Base-by-base conservation (phyloP, 2,113 vertebrate genomes). In the Micromys minutus region DNA sequence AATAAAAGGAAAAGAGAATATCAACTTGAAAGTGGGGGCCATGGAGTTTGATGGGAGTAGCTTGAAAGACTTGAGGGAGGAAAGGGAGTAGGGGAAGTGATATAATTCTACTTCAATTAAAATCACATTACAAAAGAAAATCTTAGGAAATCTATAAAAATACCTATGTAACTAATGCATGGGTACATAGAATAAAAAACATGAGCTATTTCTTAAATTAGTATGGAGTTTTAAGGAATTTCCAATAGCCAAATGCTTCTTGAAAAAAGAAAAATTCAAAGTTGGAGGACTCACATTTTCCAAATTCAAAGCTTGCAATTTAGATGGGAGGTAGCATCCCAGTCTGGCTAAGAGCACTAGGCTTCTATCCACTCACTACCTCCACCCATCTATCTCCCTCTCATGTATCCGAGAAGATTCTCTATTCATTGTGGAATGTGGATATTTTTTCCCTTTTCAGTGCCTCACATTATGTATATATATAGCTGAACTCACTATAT, bases 391-490 rank as follows among this genome's bases (percentile, higher is more conserved):
- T 16, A 45, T 52, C n/a, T 31, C 61, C 31, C 59, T 85, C 59
- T 21, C 61, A 36, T 22, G n/a, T 0, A 61, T 13, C 47, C 15
- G 36, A 16, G 45, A 21, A 80, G 34, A 93, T 74, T 94, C 4
- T 89, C 17, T 17, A 34, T 8, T 89, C 31, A 71, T 11, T 39
- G 79, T 89, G 5, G 7, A 3, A 50, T 91, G 6, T 13, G 22
- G 79, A 15, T 69, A 50, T 22, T 65, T 17, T 42, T 74, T 3
- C 94, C 86, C 69, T 87, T 74, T 71, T 94, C 13, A 39, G 39
- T n/a, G 67, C 45, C 21, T 59, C 61, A 76, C 88, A 77, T 97
- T 52, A 89, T 9, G 72, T n/a, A 88, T n/a, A n/a, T n/a, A n/a
- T n/a, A 61, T 1, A 86, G 59, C 94, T 59, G 15, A 94, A 59